Evolutionary conservation across 2,113 vertebrate genomes (phyloP).

Genomic region (Cyprinodon tularosa): DNA sequence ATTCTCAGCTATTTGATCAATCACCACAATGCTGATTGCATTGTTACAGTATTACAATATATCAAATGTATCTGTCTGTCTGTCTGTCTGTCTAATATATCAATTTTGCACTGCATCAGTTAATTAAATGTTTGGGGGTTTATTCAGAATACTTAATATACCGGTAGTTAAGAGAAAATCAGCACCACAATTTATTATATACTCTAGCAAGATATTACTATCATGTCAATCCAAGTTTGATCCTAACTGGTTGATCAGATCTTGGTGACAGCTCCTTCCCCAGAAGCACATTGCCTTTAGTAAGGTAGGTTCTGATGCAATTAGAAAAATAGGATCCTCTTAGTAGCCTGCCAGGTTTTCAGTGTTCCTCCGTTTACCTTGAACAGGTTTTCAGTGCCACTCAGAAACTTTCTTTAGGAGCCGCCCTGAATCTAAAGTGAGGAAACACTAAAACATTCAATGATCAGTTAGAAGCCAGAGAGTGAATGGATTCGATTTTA

Average conservation of each 20-base stretch:
- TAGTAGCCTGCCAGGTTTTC: background rate
- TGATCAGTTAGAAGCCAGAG: no score
- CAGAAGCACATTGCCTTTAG: background rate
- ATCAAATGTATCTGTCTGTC: no score
- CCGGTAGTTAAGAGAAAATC: background rate
- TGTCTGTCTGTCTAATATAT: no score
- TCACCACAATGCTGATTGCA: background rate
- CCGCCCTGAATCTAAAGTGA: background rate
- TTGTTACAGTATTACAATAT: no score
- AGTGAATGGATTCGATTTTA: no score
- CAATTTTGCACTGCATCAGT: no score
- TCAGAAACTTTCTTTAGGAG: background rate
- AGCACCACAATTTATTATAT: background rate
- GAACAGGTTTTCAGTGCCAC: background rate
- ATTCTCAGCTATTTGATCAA: background rate
- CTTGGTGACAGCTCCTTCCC: background rate
- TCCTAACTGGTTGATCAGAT: background rate
- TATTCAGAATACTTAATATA: background rate
- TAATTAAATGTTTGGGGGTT: no score
- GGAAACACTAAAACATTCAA: background rate
- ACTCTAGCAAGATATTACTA: background rate
- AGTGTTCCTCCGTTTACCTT: background rate
- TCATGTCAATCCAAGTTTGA: background rate
- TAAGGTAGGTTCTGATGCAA: background rate
- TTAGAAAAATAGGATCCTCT: background rate